Evolutionary conservation across 2,797 vertebrate species (phyloP), one percentile per base, ranked within the genome.

Genomic region (Sebastes nivosus): DNA sequence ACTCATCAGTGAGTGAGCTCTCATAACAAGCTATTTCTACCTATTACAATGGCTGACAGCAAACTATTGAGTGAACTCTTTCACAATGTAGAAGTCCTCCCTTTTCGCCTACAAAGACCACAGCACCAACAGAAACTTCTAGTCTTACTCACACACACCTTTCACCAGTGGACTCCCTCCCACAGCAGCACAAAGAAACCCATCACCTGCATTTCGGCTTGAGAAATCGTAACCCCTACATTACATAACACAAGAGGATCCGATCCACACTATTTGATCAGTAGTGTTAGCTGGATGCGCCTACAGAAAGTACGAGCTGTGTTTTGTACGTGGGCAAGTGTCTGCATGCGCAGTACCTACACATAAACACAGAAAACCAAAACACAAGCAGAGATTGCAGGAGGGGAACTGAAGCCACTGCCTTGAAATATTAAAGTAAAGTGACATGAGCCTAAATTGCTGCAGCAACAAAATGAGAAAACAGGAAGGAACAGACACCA

Each of bases 221-320:
- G 27, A 77, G 5, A 79, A 66, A 82, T 25, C 8, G 12, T 50
- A 80, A 50, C 30, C 25, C 63, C n/a, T 34, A 18, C 42, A 29
- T 86, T 80, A 63, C 60, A 72, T 80, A 86, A 88, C 69, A 73
- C 32, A 42, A 24, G 36, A 81, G 69, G 71, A 76, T 75, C 30
- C 12, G 71, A 76, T 75, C 30, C 12, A 60, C 50, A 50, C 29
- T 27, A n/a, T 74, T 77, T 75, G 73, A 66, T 76, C 42, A 38
- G 46, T 38, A 74, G 16, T 38, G 16, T 46, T 70, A 14, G n/a
- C 54, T 70, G 27, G 8, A 82, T 70, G 55, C 22, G 58, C 22
- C 61, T 57, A 58, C 42, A 75, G 60, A 25, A 80, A 71, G 27
- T 8, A 46, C 8, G 38, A 61, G 57, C 30, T 36, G 63, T 22